A percentile compares a stretch with the other conserved stretches of the same genome.
Evolutionary conservation across 2,113 vertebrate genomes (phyloP).

Genomic region (Phalacrocorax brasilianus): DNA sequence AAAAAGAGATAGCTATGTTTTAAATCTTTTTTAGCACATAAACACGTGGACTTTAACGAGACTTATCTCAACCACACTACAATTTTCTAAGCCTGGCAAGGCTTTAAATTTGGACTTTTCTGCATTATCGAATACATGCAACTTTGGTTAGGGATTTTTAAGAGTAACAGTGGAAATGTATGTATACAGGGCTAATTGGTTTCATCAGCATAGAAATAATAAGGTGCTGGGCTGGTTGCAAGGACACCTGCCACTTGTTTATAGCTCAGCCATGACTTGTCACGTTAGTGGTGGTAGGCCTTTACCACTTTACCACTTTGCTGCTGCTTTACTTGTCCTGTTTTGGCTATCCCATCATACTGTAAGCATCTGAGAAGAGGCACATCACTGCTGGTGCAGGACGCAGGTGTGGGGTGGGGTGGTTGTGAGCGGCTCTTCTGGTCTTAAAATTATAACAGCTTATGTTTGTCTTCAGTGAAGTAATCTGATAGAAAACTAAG

Average conservation of each 20-base stretch:
- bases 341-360: background rate
- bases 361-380: background rate
- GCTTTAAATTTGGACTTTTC: no score
- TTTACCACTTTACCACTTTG: background rate
- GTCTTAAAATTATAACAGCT: background rate
- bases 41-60: background rate
- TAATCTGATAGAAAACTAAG: background rate
- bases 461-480: background rate
- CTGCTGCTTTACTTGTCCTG: background rate
- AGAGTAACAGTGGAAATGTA: background rate
- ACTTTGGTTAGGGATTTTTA: no score
- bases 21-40: background rate
- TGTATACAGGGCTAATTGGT: background rate
- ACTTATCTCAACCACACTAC: background rate
- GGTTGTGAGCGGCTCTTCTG: background rate
- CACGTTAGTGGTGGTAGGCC: no score
- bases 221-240: background rate
- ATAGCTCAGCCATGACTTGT: background rate
- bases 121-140: no score
- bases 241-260: background rate
- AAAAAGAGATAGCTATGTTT: background rate
- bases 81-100: background rate
- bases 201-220: background rate
- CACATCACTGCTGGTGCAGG: background rate
- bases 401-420: rapidly evolving